phyloP scores from a whole-genome alignment of 2,113 vertebrate species.

The Paracanthobrama guichenoti region DNA sequence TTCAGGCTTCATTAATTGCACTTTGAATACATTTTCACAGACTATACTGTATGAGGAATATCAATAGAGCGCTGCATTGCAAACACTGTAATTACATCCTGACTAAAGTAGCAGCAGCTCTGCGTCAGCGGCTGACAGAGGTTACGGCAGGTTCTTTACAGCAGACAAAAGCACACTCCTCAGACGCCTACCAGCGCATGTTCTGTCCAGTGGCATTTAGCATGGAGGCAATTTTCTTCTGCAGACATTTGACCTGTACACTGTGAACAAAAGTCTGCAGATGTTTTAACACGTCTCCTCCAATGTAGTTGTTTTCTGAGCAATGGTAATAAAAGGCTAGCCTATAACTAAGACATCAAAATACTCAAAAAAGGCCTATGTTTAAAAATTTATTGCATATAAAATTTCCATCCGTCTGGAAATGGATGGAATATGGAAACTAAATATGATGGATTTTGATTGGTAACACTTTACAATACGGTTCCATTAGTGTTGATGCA shows the following conservation, averaged over 20 bases:
- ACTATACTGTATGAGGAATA: not conserved
- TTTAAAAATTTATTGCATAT: not conserved
- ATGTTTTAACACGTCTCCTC: not conserved
- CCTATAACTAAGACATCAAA: not conserved
- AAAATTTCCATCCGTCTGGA: not conserved
- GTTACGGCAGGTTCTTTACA: not conserved
- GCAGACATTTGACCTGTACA: conserved; percentile 5
- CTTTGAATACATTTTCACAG: not conserved
- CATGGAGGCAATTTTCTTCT: not conserved
- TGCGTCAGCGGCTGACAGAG: conserved; percentile 9
- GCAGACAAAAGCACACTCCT: conserved; percentile 6
- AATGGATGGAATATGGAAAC: not conserved
- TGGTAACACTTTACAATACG: too few species aligned
- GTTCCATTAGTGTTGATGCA: too few species aligned
- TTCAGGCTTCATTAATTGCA: not conserved
- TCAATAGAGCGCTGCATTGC: not conserved
- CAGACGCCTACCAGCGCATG: not conserved
- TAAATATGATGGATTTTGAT: not conserved
- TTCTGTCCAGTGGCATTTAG: conserved; percentile 10
- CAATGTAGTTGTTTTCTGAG: not conserved
- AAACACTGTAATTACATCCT: conserved; percentile 20
- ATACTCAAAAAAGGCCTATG: not conserved
- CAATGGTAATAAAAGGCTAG: not conserved
- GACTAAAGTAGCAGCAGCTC: not conserved
- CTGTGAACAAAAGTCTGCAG: conserved; percentile 2